phyloP scores from a whole-genome alignment of 30 jellyfish, hydroid and myxozoan species.

The Hydra vulgaris region DNA sequence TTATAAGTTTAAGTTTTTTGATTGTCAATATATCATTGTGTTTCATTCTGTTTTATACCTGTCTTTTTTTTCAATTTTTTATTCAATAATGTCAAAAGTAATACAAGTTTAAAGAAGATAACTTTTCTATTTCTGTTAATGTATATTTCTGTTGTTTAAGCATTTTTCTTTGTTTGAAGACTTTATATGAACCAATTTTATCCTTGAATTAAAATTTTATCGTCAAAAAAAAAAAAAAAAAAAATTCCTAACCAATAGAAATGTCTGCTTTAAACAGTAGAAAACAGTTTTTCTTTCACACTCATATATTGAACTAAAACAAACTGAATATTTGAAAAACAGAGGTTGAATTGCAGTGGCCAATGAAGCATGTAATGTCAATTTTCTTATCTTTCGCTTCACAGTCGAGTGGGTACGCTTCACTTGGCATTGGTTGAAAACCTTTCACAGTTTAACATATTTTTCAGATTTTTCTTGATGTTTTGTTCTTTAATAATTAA shows the following conservation, averaged over 20 bases:
- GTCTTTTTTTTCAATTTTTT: background rate
- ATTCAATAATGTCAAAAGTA: background rate
- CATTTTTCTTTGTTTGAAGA: background rate
- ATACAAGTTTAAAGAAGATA: background rate
- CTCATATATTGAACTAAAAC: background rate
- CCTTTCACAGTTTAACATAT: background rate
- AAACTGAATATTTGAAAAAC: background rate
- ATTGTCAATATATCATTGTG: conserved; percentile 17
- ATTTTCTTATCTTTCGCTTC: background rate
- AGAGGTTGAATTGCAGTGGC: background rate
- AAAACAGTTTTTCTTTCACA: background rate
- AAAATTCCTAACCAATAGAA: background rate
- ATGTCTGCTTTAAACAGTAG: background rate
- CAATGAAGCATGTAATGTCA: background rate
- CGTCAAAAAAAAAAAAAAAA: background rate
- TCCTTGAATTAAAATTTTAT: background rate
- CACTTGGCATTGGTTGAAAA: background rate
- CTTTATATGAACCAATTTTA: background rate
- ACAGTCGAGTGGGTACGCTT: background rate
- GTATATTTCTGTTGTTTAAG: background rate
- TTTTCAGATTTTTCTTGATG: too few species aligned
- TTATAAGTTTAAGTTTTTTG: conserved; percentile 14
- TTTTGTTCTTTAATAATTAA: too few species aligned
- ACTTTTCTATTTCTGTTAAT: background rate
- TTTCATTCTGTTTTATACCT: conserved; percentile 3